Conservation (phyloP, 2,888 invertebrate species). For the Achlya flavicornis region DNA sequence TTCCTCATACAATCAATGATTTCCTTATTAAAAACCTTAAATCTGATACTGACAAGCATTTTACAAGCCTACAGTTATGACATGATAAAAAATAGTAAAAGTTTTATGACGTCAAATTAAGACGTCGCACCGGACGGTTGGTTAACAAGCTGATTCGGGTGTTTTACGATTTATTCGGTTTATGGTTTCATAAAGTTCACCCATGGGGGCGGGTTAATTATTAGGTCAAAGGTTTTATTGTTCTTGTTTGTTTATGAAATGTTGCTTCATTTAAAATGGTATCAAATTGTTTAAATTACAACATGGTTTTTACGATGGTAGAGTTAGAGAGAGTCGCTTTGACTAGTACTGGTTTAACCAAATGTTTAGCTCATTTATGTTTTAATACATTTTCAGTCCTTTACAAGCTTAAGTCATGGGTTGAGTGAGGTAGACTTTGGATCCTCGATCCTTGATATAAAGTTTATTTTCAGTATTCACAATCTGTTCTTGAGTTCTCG, state of each 20-base stretch:
- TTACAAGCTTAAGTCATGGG: no score
- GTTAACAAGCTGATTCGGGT: slow-evolving; percentile 29
- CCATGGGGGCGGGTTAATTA: slow-evolving; percentile 38
- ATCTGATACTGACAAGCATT: background rate
- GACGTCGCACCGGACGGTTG: slow-evolving; percentile 10
- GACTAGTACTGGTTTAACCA: background rate
- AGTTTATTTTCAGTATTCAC: no score
- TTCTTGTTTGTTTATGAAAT: slow-evolving; percentile 39
- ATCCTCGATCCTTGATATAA: no score
- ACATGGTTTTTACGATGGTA: background rate
- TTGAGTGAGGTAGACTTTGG: no score
- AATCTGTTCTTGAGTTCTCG: no score
- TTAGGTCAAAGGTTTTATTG: slow-evolving; percentile 44
- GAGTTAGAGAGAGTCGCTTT: no score
- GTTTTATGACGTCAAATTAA: slow-evolving; percentile 8
- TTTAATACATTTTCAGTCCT: no score
- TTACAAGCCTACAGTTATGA: slow-evolving; percentile 4
- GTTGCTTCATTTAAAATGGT: slow-evolving; percentile 12
- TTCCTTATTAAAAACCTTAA: background rate
- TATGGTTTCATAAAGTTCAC: slow-evolving; percentile 30
- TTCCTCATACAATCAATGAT: background rate
- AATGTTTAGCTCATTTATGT: no score
- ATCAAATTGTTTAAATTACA: slow-evolving; percentile 3
- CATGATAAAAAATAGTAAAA: slow-evolving; percentile 5
- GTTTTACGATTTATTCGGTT: slow-evolving; percentile 42